Conservation (phyloP, 2,113 vertebrate genomes). For the Tachycineta bicolor region DNA sequence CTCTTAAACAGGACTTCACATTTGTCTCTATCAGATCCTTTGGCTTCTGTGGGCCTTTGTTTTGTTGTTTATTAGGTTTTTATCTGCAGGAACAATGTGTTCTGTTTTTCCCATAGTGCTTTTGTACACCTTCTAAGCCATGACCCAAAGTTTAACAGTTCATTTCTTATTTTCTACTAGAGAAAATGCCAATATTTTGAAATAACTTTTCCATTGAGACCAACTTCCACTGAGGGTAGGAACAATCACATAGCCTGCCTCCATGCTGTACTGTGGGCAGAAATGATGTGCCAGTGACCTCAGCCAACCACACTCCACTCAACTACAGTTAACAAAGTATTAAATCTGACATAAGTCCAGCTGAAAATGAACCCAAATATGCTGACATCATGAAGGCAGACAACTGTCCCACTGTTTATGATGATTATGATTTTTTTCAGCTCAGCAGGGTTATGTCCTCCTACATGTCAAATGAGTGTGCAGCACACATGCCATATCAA, state of each 20-base stretch:
- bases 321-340: not conserved
- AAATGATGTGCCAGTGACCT: not conserved
- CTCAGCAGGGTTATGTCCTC: constrained; percentile 10
- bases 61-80: not conserved
- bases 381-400: not conserved
- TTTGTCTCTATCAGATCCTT: not conserved
- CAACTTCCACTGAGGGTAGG: not conserved
- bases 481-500: not conserved
- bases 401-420: not conserved
- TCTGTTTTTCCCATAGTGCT: not conserved
- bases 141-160: constrained; percentile 14
- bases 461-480: not conserved
- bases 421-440: not conserved
- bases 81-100: not conserved
- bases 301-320: not conserved
- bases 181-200: not conserved
- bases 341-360: constrained; percentile 1
- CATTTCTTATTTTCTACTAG: not conserved
- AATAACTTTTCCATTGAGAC: not conserved
- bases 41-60: not conserved
- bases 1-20: not conserved
- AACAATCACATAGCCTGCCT: not conserved
- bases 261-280: not conserved
- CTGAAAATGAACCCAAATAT: not conserved
- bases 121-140: not conserved